Conservation (phyloP, 2,888 invertebrate species). For the Macrosiphum euphorbiae region DNA sequence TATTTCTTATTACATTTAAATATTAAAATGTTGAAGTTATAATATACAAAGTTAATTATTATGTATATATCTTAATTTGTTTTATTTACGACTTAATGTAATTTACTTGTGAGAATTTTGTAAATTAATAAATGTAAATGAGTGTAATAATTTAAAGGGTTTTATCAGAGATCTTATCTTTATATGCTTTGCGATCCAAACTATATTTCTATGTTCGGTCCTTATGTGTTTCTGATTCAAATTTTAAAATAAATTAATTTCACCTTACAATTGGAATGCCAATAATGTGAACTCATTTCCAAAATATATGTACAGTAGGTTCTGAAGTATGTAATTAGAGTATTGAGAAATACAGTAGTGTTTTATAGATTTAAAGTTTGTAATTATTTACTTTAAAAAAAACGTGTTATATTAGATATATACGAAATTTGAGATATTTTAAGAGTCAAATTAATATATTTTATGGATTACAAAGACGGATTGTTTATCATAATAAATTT, state of each 20-base stretch:
- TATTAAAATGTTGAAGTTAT: too few relatives aligned
- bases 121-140: too few relatives aligned
- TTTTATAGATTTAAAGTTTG: neutral
- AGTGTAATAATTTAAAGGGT: too few relatives aligned
- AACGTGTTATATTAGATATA: neutral
- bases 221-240: neutral
- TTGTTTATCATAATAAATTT: constrained; percentile 1
- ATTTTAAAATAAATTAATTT: neutral
- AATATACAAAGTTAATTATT: too few relatives aligned
- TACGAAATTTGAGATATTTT: neutral
- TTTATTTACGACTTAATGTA: too few relatives aligned
- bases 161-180: too few relatives aligned
- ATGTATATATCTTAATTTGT: too few relatives aligned
- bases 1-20: too few relatives aligned
- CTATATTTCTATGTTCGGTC: neutral
- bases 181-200: neutral
- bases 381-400: neutral
- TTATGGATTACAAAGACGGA: neutral
- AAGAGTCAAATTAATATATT: neutral
- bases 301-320: neutral
- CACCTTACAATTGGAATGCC: neutral
- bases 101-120: too few relatives aligned
- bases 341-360: neutral
- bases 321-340: neutral
- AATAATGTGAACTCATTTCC: neutral